Conservation (phyloP, 2,113 vertebrate species). For the Mesitornis unicolor region DNA sequence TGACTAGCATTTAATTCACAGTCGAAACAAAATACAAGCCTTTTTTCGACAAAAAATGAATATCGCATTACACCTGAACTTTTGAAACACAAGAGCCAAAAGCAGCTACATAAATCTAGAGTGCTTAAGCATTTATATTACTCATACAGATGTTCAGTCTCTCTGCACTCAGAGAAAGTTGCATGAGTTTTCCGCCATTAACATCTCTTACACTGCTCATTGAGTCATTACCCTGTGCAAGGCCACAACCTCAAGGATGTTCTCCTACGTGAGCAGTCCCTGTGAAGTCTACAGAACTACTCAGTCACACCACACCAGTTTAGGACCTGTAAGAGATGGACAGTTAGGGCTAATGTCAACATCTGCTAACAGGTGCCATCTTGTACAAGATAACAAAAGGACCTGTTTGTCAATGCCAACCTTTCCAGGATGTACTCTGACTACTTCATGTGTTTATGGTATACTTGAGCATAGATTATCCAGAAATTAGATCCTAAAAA, state of each 20-base stretch:
- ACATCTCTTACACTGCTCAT: not conserved
- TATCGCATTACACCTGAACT: not conserved
- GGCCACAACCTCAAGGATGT: not conserved
- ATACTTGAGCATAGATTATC: not conserved
- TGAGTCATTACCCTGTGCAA: not conserved
- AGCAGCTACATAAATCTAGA: not conserved
- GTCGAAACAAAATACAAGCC: not conserved
- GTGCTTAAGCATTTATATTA: not conserved
- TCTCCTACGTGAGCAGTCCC: not conserved
- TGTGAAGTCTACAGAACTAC: not conserved
- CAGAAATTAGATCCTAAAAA: not conserved
- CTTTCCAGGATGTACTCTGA: not conserved
- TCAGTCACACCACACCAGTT: not conserved
- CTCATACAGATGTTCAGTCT: not conserved
- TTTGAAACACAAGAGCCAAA: conserved; percentile 19
- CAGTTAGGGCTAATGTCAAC: not conserved
- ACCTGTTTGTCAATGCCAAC: not conserved
- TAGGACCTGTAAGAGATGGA: not conserved
- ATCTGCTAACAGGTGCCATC: not conserved
- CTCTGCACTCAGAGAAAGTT: not conserved
- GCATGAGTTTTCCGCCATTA: not conserved
- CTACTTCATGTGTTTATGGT: not conserved
- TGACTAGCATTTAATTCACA: not conserved
- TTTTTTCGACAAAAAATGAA: not conserved
- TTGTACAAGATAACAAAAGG: not conserved